phyloP scores from a whole-genome alignment of 64 coral and sea anemone genomes.

The Montipora foliosa region DNA sequence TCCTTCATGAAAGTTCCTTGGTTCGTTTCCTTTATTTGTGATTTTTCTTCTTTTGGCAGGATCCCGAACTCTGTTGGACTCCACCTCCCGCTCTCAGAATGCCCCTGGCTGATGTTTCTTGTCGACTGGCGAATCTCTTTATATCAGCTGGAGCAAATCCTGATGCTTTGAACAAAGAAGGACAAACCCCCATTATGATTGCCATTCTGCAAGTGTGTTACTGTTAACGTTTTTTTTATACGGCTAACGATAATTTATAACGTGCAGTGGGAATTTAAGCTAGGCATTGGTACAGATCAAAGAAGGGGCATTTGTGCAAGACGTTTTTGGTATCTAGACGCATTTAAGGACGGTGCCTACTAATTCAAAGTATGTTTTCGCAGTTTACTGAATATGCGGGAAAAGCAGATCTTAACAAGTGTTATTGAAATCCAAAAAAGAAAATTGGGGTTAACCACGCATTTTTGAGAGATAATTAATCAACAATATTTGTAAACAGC shows the following conservation, averaged over 20 bases:
- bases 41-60: background rate
- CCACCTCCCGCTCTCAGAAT: constrained; percentile 54
- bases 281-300: no score
- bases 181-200: constrained; percentile 84
- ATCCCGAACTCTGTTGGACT: constrained; percentile 11
- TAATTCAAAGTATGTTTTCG: no score
- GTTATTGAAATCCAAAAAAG: no score
- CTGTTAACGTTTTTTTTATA: background rate
- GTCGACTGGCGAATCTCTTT: constrained; percentile 50
- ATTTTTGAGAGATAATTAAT: no score
- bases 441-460: no score
- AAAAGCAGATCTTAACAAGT: no score
- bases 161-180: constrained; percentile 70
- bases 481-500: no score
- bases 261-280: background rate
- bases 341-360: no score
- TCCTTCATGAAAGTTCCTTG: background rate
- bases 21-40: background rate
- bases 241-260: background rate
- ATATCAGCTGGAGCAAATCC: constrained; percentile 63
- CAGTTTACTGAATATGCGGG: no score
- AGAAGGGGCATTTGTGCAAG: no score
- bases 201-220: constrained; percentile 75
- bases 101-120: constrained; percentile 45
- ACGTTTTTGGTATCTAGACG: no score